These are phyloP conservation scores for Eupithecia inturbata DNA, from an alignment of 2,888 invertebrate genomes.

Conservation along the genomic window DNA sequence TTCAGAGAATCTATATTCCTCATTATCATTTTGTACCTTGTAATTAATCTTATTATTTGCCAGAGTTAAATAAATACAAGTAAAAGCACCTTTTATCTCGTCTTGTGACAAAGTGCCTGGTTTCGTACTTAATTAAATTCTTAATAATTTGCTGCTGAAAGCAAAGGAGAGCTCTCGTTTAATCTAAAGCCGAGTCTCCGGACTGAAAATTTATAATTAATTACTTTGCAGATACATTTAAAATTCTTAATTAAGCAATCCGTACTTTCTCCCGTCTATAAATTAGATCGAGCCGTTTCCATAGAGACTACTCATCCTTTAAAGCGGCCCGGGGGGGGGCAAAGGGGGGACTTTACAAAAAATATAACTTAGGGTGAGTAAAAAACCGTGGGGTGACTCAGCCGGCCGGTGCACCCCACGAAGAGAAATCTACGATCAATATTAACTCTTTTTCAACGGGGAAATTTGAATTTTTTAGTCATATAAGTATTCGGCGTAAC, in stretches of 20 bases:
- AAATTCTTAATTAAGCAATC: constrained; percentile 85
- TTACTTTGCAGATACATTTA: constrained; percentile 81
- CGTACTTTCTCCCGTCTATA: constrained; percentile 84
- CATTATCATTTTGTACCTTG: background rate
- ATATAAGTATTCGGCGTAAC: constrained; percentile 63
- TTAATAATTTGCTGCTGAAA: constrained; percentile 58
- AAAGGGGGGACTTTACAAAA: constrained; percentile 78
- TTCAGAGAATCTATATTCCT: background rate
- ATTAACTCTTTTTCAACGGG: constrained; percentile 84
- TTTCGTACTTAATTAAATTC: constrained; percentile 71
- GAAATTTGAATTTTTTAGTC: constrained; percentile 81
- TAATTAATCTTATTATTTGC: background rate
- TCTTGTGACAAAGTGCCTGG: constrained; percentile 30
- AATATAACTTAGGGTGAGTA: constrained; percentile 85
- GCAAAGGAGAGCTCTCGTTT: constrained; percentile 55
- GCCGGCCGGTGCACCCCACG: constrained; percentile 85
- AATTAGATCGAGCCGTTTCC: constrained; percentile 85
- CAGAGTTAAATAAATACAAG: constrained; percentile 10
- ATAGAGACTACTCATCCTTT: constrained; percentile 85
- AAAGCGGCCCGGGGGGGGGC: constrained; percentile 78
- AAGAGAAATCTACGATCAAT: constrained; percentile 85
- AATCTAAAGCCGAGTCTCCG: constrained; percentile 58
- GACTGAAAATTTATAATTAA: constrained; percentile 79
- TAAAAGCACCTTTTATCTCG: constrained; percentile 14
- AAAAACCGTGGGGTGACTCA: constrained; percentile 85